phyloP scores from a whole-genome alignment of 2,888 invertebrate genomes.

The Drosophila mimetica region DNA sequence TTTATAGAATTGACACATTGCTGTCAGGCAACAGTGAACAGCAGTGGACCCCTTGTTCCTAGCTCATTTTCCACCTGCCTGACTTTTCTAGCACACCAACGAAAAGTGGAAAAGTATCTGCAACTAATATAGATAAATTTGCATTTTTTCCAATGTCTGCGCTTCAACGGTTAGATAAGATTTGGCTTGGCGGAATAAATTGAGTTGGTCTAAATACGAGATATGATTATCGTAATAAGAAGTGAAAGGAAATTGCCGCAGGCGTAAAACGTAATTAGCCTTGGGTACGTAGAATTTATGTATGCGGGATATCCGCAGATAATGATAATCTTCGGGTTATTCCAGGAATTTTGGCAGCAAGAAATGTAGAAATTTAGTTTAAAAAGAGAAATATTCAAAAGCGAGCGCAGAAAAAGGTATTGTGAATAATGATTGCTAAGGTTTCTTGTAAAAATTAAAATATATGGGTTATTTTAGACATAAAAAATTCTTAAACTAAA shows the following conservation, averaged over 20 bases:
- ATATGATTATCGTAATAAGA: conserved; percentile 30
- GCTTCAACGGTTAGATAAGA: conserved; percentile 27
- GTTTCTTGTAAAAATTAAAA: neutral
- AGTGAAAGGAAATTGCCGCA: conserved; percentile 40
- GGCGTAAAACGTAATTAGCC: conserved; percentile 28
- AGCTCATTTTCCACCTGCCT: conserved; percentile 70
- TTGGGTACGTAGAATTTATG: conserved; percentile 11
- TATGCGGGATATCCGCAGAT: conserved; percentile 16
- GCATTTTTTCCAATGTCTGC: conserved; percentile 17
- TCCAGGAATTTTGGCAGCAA: neutral
- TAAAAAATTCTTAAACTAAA: neutral
- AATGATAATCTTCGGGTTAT: neutral
- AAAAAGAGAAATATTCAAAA: neutral
- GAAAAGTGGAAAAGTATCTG: conserved; percentile 46
- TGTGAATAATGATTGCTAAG: neutral
- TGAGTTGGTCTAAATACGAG: conserved; percentile 25
- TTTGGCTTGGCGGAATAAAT: conserved; percentile 31
- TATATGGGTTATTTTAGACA: neutral
- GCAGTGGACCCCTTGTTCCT: conserved; percentile 15
- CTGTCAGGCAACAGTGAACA: conserved; percentile 74
- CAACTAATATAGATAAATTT: conserved; percentile 34
- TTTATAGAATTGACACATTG: conserved; percentile 80
- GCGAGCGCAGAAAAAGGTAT: neutral
- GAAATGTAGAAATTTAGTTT: too few species aligned
- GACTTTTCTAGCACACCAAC: conserved; percentile 64